Evolutionary conservation across 2,113 vertebrate species (phyloP).

Genomic region (Lethenteron camtschaticum): DNA sequence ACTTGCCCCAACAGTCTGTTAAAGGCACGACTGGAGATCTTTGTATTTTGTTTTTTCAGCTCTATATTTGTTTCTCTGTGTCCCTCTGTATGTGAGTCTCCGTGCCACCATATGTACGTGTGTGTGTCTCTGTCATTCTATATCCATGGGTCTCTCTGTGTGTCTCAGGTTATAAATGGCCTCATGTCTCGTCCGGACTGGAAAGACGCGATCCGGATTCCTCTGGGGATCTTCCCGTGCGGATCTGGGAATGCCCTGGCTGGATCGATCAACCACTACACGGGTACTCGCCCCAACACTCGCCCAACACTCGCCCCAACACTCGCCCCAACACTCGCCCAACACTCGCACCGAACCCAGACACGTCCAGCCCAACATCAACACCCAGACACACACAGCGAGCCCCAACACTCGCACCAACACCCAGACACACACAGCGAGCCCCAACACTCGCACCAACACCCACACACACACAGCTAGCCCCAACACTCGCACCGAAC

Average conservation of each 20-base stretch:
- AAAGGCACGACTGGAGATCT: neutral
- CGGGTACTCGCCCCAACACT: conserved; percentile 23
- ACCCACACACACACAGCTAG: too few species aligned
- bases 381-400: too few species aligned
- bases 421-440: too few species aligned
- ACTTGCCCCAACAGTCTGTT: neutral
- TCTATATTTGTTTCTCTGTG: neutral
- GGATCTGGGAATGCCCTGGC: conserved; percentile 69
- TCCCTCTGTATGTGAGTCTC: neutral
- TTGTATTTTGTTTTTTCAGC: neutral
- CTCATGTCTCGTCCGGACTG: conserved; percentile 55
- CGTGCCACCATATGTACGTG: neutral
- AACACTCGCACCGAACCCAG: too few species aligned
- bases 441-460: too few species aligned
- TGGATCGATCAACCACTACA: conserved; percentile 47
- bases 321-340: too few species aligned
- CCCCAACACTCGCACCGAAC: too few species aligned
- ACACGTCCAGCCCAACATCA: too few species aligned
- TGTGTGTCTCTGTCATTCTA: neutral
- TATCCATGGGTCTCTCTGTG: neutral
- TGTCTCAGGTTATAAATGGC: conserved; percentile 49
- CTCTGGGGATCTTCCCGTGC: conserved; percentile 54
- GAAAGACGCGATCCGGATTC: conserved; percentile 58
- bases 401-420: too few species aligned
- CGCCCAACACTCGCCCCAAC: too few species aligned